Evolutionary conservation across 2,113 vertebrate species (phyloP), one percentile per base, ranked within the genome.

Genomic region (Oreochromis tanganicae): DNA sequence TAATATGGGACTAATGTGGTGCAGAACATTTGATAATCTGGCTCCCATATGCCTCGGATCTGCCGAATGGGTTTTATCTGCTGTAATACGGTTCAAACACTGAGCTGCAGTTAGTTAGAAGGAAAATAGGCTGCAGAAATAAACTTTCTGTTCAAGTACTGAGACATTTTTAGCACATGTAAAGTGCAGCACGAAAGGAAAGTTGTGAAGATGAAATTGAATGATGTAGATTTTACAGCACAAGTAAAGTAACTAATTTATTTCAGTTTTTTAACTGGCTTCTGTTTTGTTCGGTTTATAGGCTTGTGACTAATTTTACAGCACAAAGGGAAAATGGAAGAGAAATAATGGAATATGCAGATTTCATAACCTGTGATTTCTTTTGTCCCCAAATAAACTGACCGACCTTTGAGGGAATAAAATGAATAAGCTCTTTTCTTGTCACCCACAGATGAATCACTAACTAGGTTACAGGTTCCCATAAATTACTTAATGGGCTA

Each of bases 1-100:
- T 93, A 94, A 94, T 91, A 91, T 94, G 91, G 91, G 91, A 93
- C 91, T 95, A 94, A 95, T 95, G 89, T 92, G 90, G 89, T 91
- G 89, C 85, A 92, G 94, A 95, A 90, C 93, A 92, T 94, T 94
- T 91, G 82, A 89, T 94, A 93, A 94, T 94, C 92, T 95, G 93
- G 89, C 92, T 94, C 94, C 89, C 93, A 88, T 87, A 89, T 86
- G 92, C 84, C 91, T 94, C 4, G 66, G 89, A 93, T 94, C 87
- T 91, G 88, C 81, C 83, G 85, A 94, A 94, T 89, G 88, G 84
- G 88, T 91, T 94, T 93, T 94, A 90, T 94, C 92, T 87, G 84
- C 86, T 83, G 79, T 91, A 89, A 86, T 87, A 79, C 24, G 9
- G 89, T 93, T 94, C 91, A 89, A 89, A 90, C 89, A 21, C 81